A percentile compares a stretch with the other conserved stretches of the same genome.
Evolutionary conservation across 1,140 invertebrate genomes (phyloP).

Genomic region (Heliconius congener): DNA sequence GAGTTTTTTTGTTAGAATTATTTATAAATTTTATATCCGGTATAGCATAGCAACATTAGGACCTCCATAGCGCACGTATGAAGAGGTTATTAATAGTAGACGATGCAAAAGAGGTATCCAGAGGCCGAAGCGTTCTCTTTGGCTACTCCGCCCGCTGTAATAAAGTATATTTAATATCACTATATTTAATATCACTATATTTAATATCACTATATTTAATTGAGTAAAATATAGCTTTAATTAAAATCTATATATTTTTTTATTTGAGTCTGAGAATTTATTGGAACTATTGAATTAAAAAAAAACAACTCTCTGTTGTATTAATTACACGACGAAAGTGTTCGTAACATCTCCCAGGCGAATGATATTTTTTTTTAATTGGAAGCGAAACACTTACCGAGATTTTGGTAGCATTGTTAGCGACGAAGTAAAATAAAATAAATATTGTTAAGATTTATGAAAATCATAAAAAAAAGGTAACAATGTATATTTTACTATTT

Average conservation of each 20-base stretch:
- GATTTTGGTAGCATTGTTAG: slow-evolving; percentile 8
- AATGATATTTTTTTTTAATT: slow-evolving; percentile 5
- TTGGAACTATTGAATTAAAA: not conserved
- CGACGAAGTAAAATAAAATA: not conserved
- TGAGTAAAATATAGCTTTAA: not conserved
- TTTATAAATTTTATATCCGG: too few species aligned
- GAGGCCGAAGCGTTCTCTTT: too few species aligned
- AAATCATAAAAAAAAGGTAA: not conserved
- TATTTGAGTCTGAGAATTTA: not conserved
- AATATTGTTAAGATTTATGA: not conserved
- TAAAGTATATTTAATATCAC: too few species aligned
- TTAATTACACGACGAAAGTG: not conserved
- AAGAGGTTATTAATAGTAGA: too few species aligned
- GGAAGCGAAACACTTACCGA: not conserved
- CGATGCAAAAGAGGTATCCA: too few species aligned
- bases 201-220: too few species aligned
- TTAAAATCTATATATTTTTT: not conserved
- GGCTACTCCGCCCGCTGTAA: too few species aligned
- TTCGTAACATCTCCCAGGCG: slow-evolving; percentile 8
- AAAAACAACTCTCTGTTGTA: slow-evolving; percentile 1
- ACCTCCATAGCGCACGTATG: too few species aligned
- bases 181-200: too few species aligned
- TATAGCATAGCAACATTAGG: too few species aligned
- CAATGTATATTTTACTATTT: too few species aligned
- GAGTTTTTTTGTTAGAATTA: too few species aligned